Percentiles rank a stretch among this genome's conserved stretches.
Evolutionary conservation across 2,113 vertebrate genomes (phyloP).

Genomic region (Pseudolaguvia tuberculata): DNA sequence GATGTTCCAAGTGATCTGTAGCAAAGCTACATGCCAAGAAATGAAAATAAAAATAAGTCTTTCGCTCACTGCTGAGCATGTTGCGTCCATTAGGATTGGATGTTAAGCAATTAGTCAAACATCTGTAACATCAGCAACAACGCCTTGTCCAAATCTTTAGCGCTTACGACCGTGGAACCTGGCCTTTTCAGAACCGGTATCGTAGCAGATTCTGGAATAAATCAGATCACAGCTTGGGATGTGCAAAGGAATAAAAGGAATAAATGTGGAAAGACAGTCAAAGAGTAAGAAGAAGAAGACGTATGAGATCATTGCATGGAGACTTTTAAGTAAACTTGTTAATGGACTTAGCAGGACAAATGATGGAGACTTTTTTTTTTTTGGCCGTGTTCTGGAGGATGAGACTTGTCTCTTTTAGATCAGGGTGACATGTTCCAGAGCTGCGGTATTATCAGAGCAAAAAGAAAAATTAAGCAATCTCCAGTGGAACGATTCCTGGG

Average conservation of each 20-base stretch:
- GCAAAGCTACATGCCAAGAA: constrained; percentile 46
- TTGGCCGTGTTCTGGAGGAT: constrained; percentile 24
- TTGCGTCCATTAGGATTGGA: constrained; percentile 28
- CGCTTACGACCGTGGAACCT: constrained; percentile 7
- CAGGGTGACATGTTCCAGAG: constrained; percentile 16
- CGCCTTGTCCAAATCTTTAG: constrained; percentile 18
- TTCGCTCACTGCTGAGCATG: constrained; percentile 28
- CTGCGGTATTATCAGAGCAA: constrained; percentile 7
- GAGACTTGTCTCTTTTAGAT: constrained; percentile 17
- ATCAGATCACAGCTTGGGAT: constrained; percentile 39
- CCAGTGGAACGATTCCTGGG: neutral
- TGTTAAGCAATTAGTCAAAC: constrained; percentile 48
- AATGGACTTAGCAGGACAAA: constrained; percentile 35
- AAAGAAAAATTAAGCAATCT: constrained; percentile 3
- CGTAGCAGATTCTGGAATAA: constrained; percentile 30
- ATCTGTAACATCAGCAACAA: constrained; percentile 30
- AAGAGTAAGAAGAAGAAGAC: constrained; percentile 37
- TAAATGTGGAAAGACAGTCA: constrained; percentile 25
- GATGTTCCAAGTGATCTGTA: constrained; percentile 57
- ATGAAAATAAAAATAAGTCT: constrained; percentile 40
- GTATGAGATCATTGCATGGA: constrained; percentile 53
- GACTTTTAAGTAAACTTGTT: constrained; percentile 42
- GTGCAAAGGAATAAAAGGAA: constrained; percentile 50
- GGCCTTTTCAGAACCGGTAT: constrained; percentile 39
- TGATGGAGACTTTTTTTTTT: constrained; percentile 16